Conservation (phyloP, 2,888 invertebrate species). For the Trypoxylon attenuatum region DNA sequence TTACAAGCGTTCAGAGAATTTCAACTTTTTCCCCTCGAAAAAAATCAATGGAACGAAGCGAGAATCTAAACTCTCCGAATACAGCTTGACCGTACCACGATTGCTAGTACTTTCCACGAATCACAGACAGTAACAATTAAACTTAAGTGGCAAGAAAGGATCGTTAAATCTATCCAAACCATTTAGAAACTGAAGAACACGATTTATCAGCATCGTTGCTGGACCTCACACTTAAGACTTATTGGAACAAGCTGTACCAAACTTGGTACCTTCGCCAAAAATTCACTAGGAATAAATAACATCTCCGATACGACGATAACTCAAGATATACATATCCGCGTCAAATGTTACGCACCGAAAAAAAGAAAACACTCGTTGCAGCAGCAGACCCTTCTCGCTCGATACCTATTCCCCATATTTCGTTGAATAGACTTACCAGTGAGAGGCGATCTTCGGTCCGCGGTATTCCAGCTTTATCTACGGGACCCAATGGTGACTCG, state of each 20-base stretch:
- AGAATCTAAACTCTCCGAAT: slow-evolving; percentile 25
- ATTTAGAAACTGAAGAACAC: background rate
- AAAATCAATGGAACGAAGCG: background rate
- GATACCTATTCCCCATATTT: slow-evolving; percentile 9
- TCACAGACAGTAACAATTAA: slow-evolving; percentile 38
- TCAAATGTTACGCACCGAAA: no score
- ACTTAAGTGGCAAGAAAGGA: slow-evolving; percentile 10
- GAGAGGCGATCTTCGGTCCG: no score
- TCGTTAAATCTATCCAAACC: background rate
- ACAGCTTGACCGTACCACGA: slow-evolving; percentile 3
- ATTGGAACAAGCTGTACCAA: no score
- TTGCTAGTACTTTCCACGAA: slow-evolving; percentile 31
- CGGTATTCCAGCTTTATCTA: slow-evolving; percentile 15
- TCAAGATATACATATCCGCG: no score
- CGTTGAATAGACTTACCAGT: slow-evolving; percentile 41
- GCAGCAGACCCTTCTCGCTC: background rate
- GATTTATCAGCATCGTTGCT: no score
- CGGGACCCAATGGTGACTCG: slow-evolving; percentile 18
- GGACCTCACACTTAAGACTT: no score
- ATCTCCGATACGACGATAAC: no score
- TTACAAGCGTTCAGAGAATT: no score
- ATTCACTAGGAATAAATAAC: no score
- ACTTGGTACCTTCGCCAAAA: no score
- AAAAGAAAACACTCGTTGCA: background rate
- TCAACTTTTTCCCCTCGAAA: no score